Percentiles rank a stretch among this genome's conserved stretches.
These are phyloP conservation scores for Pseudomyrmex flavicornis DNA, from an alignment of 1,140 invertebrate genomes.

Conservation along the genomic window DNA sequence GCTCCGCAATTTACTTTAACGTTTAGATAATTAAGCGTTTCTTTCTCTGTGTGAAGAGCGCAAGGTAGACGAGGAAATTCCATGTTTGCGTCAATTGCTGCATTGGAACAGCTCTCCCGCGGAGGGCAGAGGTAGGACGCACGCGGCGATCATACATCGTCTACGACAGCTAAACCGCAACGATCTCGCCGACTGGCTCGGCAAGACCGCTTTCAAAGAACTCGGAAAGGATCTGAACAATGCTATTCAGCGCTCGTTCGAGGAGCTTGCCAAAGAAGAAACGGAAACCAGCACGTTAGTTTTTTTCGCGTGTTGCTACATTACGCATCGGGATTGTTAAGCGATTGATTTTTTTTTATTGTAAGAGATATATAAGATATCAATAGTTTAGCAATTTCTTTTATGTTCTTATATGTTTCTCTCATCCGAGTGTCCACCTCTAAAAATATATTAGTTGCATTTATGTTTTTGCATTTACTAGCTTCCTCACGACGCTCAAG, in stretches of 20 bases:
- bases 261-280: slow-evolving; percentile 68
- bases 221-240: slow-evolving; percentile 86
- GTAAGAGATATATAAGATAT: neutral
- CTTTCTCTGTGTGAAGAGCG: slow-evolving; percentile 74
- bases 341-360: neutral
- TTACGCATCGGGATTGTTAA: slow-evolving; percentile 6
- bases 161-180: slow-evolving; percentile 86
- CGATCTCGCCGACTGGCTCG: slow-evolving; percentile 87
- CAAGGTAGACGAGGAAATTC: slow-evolving; percentile 83
- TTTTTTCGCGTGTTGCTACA: neutral
- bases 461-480: slow-evolving; percentile 61
- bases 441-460: neutral
- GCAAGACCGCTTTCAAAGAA: slow-evolving; percentile 86
- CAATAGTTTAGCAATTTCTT: too few species aligned
- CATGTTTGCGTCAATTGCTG: slow-evolving; percentile 86
- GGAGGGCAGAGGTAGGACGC: slow-evolving; percentile 86
- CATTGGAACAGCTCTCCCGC: slow-evolving; percentile 86
- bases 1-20: neutral
- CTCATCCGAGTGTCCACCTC: neutral
- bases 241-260: slow-evolving; percentile 78
- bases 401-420: neutral
- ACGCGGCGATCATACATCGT: slow-evolving; percentile 85
- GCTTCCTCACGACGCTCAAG: slow-evolving; percentile 71
- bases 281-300: slow-evolving; percentile 70
- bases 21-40: neutral